A percentile compares a stretch with the other conserved stretches of the same genome.
These are phyloP conservation scores for Parapsyche elsis DNA, from an alignment of 1,140 invertebrate species.

Conservation along the genomic window DNA sequence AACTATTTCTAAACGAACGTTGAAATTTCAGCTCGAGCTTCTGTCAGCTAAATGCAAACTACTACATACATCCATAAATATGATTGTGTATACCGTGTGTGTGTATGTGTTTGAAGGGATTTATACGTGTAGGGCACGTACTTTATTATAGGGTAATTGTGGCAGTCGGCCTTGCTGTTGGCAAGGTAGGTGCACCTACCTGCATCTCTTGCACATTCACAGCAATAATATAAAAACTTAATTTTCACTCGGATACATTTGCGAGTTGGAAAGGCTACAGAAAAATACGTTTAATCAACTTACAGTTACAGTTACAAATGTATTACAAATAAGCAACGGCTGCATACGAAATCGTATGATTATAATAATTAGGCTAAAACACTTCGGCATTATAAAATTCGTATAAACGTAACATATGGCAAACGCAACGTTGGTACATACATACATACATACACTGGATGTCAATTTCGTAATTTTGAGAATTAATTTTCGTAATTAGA, in stretches of 20 bases:
- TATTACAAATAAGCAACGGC: background rate
- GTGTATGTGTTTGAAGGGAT: background rate
- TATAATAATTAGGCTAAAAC: background rate
- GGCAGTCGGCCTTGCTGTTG: conserved; percentile 42
- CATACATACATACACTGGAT: background rate
- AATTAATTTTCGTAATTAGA: too few relatives aligned
- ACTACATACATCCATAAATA: too few relatives aligned
- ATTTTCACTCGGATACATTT: too few relatives aligned
- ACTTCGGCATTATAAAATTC: background rate
- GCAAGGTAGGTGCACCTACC: conserved; percentile 25
- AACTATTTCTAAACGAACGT: too few relatives aligned
- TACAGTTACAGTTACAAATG: background rate
- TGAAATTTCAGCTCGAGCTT: too few relatives aligned
- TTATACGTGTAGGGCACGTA: conserved; percentile 30
- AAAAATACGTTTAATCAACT: background rate
- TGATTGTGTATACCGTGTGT: background rate
- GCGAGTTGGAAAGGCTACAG: background rate
- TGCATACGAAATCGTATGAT: conserved; percentile 1
- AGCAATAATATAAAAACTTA: too few relatives aligned
- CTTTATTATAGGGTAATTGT: conserved; percentile 44
- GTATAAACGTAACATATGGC: background rate
- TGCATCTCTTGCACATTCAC: background rate
- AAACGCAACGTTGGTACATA: background rate
- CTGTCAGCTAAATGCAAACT: too few relatives aligned
- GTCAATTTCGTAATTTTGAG: background rate